Percentiles rank a stretch among this genome's conserved stretches.
phyloP scores from a whole-genome alignment of 2,113 vertebrate genomes.

The Petrocephalus microphthalmus region DNA sequence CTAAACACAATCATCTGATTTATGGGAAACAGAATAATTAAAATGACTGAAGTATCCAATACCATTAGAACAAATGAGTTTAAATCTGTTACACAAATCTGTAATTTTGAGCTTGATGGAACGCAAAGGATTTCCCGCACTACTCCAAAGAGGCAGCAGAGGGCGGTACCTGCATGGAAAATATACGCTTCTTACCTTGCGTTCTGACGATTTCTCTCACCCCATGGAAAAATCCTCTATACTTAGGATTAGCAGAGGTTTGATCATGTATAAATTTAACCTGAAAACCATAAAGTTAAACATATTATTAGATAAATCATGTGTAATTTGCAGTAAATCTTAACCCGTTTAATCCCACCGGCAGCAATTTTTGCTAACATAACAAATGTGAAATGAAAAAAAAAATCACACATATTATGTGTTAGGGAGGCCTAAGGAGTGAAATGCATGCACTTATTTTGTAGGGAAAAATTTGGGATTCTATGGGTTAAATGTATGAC shows the following conservation, averaged over 20 bases:
- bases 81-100: background rate
- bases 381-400: no score
- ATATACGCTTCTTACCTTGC: slow-evolving; percentile 59
- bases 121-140: background rate
- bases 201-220: slow-evolving; percentile 82
- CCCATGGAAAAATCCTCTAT: slow-evolving; percentile 86
- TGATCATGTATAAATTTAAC: slow-evolving; percentile 98
- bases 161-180: background rate
- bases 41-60: background rate
- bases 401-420: no score
- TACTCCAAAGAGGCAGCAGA: slow-evolving; percentile 4
- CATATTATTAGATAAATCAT: background rate
- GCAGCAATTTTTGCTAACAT: no score
- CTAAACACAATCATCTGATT: background rate
- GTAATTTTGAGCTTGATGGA: background rate
- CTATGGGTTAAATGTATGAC: background rate
- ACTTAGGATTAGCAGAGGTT: slow-evolving; percentile 83
- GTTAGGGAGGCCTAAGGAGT: no score
- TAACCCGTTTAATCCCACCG: no score
- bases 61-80: background rate
- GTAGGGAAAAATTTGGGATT: no score
- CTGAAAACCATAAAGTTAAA: slow-evolving; percentile 45
- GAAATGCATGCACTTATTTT: no score
- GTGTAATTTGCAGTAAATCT: background rate
- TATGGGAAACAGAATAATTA: background rate